Conservation (phyloP, 2,797 vertebrate species). For the Gobio occitaniae region DNA sequence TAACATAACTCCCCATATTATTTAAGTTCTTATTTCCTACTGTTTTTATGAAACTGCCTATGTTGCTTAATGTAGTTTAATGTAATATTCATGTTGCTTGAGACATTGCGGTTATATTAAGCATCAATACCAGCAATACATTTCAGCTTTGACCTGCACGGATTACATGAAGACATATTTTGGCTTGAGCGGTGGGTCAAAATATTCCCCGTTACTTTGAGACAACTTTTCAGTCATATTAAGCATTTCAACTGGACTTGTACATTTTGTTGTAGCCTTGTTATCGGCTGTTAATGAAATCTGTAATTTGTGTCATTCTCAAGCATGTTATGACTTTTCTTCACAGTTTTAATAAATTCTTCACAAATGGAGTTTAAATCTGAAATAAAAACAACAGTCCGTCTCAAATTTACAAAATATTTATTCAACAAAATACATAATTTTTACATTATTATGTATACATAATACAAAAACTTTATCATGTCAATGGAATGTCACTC, state of each 20-base stretch:
- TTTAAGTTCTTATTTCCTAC: constrained; percentile 6
- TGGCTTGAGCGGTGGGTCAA: not conserved
- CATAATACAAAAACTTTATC: not conserved
- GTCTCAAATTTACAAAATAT: constrained; percentile 20
- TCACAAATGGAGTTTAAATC: not conserved
- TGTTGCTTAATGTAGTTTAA: constrained; percentile 20
- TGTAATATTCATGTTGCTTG: constrained; percentile 15
- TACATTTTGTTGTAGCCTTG: not conserved
- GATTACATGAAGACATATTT: not conserved
- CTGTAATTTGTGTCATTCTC: not conserved
- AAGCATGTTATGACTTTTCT: constrained; percentile 7
- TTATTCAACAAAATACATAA: constrained; percentile 36
- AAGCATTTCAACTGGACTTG: not conserved
- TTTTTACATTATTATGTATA: not conserved
- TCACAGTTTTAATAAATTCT: constrained; percentile 21
- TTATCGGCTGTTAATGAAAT: not conserved
- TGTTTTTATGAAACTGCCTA: not conserved
- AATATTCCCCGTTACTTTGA: not conserved
- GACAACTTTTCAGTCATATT: not conserved
- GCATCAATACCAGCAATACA: not conserved
- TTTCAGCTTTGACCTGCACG: not conserved
- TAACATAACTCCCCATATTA: not conserved
- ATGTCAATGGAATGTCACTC: not conserved
- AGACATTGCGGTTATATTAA: constrained; percentile 1
- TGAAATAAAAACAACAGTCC: not conserved